phyloP scores from a whole-genome alignment of 1,140 invertebrate genomes.

The Saccostrea cuccullata region DNA sequence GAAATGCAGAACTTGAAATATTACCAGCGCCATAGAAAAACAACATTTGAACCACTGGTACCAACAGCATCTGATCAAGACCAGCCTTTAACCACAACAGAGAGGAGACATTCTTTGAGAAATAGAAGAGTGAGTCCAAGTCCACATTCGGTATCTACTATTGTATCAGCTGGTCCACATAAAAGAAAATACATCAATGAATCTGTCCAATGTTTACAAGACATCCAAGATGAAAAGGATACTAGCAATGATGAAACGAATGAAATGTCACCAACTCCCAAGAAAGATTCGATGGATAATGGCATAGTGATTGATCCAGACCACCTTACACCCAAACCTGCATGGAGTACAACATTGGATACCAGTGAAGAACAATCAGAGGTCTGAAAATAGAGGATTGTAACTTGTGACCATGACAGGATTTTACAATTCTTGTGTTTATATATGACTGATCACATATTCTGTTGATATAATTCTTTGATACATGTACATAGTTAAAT shows the following conservation, averaged over 20 bases:
- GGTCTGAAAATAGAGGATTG: neutral
- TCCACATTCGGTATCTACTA: neutral
- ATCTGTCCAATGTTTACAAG: neutral
- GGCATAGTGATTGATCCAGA: neutral
- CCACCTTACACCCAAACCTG: neutral
- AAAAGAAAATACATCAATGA: neutral
- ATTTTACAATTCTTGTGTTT: neutral
- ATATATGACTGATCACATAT: neutral
- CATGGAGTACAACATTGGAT: neutral
- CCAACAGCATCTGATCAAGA: neutral
- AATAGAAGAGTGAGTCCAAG: neutral
- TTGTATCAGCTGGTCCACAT: neutral
- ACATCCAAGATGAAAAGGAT: neutral
- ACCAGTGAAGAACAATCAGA: neutral
- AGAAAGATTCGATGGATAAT: neutral
- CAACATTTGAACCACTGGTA: neutral
- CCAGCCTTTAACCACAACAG: too few relatives aligned
- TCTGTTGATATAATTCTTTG: too few relatives aligned
- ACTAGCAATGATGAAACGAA: neutral
- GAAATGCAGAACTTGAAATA: neutral
- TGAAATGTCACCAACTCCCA: neutral
- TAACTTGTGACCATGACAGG: neutral
- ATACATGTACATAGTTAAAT: too few relatives aligned
- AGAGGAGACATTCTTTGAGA: neutral
- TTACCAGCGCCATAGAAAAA: neutral